These are phyloP conservation scores for Oreortyx pictus DNA, from an alignment of 2,797 vertebrate species.

Conservation along the genomic window DNA sequence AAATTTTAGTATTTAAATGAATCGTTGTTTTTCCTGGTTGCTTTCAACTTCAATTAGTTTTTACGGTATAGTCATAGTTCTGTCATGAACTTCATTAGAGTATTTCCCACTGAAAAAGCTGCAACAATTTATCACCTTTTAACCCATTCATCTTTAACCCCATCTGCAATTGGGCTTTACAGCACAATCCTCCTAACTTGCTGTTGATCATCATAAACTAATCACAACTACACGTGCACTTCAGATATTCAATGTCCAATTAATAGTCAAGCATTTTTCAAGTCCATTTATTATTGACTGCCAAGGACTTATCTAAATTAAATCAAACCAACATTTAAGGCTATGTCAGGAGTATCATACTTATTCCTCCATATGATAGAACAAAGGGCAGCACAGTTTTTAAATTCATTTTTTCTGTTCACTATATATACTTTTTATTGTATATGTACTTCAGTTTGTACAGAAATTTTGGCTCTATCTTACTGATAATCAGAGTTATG, in stretches of 20 bases:
- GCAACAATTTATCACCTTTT: neutral
- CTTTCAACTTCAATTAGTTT: neutral
- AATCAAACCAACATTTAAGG: neutral
- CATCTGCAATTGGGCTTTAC: neutral
- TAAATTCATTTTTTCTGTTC: neutral
- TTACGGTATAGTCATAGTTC: neutral
- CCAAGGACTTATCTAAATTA: neutral
- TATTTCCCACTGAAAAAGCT: neutral
- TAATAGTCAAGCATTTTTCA: neutral
- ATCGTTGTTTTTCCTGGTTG: neutral
- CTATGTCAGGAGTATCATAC: neutral
- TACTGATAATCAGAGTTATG: neutral
- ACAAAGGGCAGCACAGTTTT: neutral
- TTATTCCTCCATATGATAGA: neutral
- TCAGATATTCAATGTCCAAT: neutral
- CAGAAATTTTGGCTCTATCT: neutral
- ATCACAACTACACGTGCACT: neutral
- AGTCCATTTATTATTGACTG: neutral
- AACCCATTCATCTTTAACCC: neutral
- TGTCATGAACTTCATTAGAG: neutral
- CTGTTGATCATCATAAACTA: neutral
- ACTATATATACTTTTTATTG: neutral
- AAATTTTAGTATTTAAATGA: neutral
- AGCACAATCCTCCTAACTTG: neutral
- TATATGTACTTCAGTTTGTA: neutral